Base-by-base conservation (phyloP, 2,113 vertebrate species). In the Noctilio leporinus region DNA sequence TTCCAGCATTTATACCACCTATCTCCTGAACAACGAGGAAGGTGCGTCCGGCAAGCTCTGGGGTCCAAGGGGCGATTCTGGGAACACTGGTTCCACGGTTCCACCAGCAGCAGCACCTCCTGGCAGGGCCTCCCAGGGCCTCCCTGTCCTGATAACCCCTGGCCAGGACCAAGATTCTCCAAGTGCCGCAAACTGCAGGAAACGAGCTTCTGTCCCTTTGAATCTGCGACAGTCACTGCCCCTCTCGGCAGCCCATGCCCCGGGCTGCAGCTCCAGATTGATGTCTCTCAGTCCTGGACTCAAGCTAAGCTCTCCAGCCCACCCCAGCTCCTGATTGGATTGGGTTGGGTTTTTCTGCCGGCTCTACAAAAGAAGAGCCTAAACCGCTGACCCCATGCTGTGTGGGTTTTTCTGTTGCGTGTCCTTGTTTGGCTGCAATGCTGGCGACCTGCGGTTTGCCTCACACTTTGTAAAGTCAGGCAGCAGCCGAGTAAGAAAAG, bases 171-270 rank as follows among this genome's bases (percentile, higher is more conserved):
- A 15, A 45, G 70, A 84, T 88, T 92, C 90, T 97, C 92, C 90
- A 90, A 96, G 94, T 96, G 87, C 86, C 57, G 80, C 26, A 92
- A 93, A 85, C 84, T 64, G 57, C 96, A 97, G 97, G 98, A 97
- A 97, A 96, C 96, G 90, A 97, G 94, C 94, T 86, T 96, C 96
- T 91, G 86, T 97, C 95, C 97, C 96, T 91, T 86, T 35, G 19
- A 96, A 89, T 80, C 97, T 76, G 84, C 77, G 15, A 59, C 94
- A 86, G 93, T 45, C 88, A 87, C 75, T 62, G 55, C 84, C 96
- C 91, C 96, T 45, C 89, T 20, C 49, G 28, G 78, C 84, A 22
- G 40, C 5, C 55, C 7, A 6, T 49, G 9, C 22, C 67, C 59
- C n/a, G 30, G 3, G 38, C 85, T 22, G 91, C 81, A 30, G 83